phyloP scores from a whole-genome alignment of 2,888 invertebrate genomes.

The Yponomeuta sedellus region DNA sequence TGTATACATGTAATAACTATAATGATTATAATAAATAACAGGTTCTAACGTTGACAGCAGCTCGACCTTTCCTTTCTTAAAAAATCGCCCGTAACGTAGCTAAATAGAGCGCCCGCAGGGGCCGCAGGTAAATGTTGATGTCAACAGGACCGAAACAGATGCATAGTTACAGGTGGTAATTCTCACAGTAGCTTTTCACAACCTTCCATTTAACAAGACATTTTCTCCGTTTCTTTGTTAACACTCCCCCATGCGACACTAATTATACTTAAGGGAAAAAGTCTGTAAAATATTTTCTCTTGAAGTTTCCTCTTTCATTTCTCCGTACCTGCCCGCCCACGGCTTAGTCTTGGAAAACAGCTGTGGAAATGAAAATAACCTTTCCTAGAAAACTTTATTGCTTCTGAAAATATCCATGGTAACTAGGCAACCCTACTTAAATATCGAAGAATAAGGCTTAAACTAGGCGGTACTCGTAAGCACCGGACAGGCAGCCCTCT shows the following conservation, averaged over 20 bases:
- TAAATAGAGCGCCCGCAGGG: too few relatives aligned
- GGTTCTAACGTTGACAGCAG: too few relatives aligned
- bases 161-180: too few relatives aligned
- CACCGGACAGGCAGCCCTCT: too few relatives aligned
- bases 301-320: not conserved
- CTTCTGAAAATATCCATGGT: not conserved
- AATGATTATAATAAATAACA: too few relatives aligned
- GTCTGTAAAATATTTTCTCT: not conserved
- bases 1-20: too few relatives aligned
- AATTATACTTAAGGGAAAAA: not conserved
- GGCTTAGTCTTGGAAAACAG: slow-evolving; percentile 3
- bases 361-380: not conserved
- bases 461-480: too few relatives aligned
- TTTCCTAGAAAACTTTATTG: slow-evolving; percentile 4
- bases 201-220: not conserved
- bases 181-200: not conserved
- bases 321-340: not conserved
- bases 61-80: too few relatives aligned
- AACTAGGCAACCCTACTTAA: not conserved
- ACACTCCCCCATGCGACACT: not conserved
- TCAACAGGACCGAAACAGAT: too few relatives aligned
- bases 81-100: too few relatives aligned
- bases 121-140: too few relatives aligned
- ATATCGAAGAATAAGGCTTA: too few relatives aligned
- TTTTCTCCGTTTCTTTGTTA: not conserved